Evolutionary conservation across 2,113 vertebrate genomes (phyloP).

Genomic region (Chionomys nivalis): DNA sequence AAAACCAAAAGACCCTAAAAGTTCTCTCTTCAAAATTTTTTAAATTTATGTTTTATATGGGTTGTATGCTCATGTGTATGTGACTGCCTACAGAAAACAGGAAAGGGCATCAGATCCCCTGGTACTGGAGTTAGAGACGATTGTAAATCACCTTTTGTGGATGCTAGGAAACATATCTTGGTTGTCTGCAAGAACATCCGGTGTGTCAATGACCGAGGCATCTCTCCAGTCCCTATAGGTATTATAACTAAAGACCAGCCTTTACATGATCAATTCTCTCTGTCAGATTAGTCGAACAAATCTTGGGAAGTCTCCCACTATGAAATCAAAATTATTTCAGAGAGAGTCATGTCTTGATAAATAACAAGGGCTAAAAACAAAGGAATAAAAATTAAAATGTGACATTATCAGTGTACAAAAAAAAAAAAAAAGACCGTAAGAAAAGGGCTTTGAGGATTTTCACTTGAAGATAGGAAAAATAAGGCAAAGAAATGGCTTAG

Average conservation of each 20-base stretch:
- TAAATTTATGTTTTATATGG: background rate
- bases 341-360: background rate
- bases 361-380: background rate
- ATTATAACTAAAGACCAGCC: background rate
- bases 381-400: background rate
- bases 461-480: background rate
- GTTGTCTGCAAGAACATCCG: background rate
- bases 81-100: background rate
- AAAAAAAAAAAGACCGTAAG: background rate
- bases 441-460: background rate
- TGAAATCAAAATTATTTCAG: background rate
- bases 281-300: background rate
- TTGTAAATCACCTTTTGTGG: too few relatives aligned
- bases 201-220: background rate
- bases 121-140: background rate
- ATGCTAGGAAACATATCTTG: too few relatives aligned
- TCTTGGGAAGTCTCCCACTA: background rate
- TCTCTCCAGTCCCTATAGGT: background rate
- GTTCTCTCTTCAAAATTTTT: background rate
- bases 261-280: background rate
- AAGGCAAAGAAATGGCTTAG: background rate
- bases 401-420: background rate
- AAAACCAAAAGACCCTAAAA: background rate
- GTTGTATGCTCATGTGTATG: background rate
- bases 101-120: too few relatives aligned